Evolutionary conservation across 2,888 invertebrate genomes (phyloP), one percentile per base, ranked within the genome.

Genomic region (Nomada lathburiana): DNA sequence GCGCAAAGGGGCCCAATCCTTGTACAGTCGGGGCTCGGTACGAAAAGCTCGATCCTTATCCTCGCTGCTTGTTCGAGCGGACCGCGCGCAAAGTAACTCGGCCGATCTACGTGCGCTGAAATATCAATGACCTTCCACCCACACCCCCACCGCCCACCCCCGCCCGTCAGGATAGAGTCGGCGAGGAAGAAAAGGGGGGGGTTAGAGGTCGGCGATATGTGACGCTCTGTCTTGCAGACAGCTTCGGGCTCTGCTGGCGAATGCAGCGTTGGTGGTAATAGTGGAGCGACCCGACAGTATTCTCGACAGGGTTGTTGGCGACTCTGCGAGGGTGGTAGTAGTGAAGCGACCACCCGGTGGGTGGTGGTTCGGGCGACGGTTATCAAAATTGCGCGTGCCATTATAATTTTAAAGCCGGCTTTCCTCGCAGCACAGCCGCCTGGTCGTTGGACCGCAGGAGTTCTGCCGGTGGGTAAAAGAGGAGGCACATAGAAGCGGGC

Each of bases 381-480:
- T 93, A 93, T 93, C 92, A 93, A 93, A 93, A 93, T 93, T 93
- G 92, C 92, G 92, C 92, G 92, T 93, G 93, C 92, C 92, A 93
- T 93, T 93, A 93, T 93, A 93, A 93, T 93, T 93, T 93, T 92
- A 93, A 93, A 93, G 92, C 92, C 92, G 91, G 92, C 92, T 93
- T 93, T 93, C 91, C 92, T 92, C 92, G 91, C 89, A 86, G 86
- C 77, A 82, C 73, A 81, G 86, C 79, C 86, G 88, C 83, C 84
- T 84, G 84, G 82, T 84, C 84, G 87, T 87, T 83, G 88, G 84
- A 84, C 80, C 84, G 80, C 85, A 85, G 88, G 83, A 80, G 81
- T 82, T 84, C 86, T 80, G 85, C 79, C 80, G 78, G 84, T 79
- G 77, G 77, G 69, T 82, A 77, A 82, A 74, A 72, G 81, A 77